Conservation (phyloP, 2,797 vertebrate genomes). For the Anguilla obscura region DNA sequence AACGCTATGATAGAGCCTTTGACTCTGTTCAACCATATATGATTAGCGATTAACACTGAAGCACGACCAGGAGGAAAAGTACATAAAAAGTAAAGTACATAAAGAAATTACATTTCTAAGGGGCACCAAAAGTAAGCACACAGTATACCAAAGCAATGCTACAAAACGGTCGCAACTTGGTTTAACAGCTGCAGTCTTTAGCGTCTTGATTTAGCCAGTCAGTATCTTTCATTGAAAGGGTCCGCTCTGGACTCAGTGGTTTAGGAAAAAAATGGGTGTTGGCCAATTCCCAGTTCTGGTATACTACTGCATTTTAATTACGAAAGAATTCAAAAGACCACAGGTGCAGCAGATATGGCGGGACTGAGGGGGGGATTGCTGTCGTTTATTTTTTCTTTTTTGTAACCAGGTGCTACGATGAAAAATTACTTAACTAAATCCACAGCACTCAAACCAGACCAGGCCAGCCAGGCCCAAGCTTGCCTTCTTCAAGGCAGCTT, state of each 20-base stretch:
- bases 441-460: background rate
- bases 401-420: slow-evolving; percentile 29
- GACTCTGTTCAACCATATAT: background rate
- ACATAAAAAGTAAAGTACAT: too few species aligned
- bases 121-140: background rate
- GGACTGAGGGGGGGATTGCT: background rate
- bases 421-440: slow-evolving; percentile 1
- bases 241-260: too few species aligned
- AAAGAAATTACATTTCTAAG: background rate
- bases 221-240: background rate
- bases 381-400: background rate
- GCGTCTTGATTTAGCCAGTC: background rate
- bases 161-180: background rate
- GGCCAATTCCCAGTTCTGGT: background rate
- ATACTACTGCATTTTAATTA: background rate
- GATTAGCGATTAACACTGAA: background rate
- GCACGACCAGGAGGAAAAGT: background rate
- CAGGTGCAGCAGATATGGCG: too few species aligned
- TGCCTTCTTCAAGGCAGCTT: background rate
- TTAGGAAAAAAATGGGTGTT: background rate
- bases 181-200: background rate
- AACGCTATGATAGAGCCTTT: background rate
- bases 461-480: background rate
- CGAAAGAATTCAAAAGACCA: background rate
- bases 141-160: background rate